A percentile compares a stretch with the other conserved stretches of the same genome.
These are phyloP conservation scores for Aspidapion aeneum DNA, from an alignment of 2,888 invertebrate genomes.

Conservation along the genomic window DNA sequence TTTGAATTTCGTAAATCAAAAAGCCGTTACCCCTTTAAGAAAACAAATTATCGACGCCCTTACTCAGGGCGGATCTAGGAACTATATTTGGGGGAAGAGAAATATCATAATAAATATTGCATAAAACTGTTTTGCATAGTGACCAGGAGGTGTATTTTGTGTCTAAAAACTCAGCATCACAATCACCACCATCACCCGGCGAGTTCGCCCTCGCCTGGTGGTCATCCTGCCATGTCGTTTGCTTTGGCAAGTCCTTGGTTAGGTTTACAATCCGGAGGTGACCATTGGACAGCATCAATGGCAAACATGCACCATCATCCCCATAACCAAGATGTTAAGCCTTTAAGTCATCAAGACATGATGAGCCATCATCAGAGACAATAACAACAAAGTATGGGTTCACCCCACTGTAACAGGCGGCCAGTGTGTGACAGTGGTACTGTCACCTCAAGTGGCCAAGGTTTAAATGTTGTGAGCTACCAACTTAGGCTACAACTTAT, in stretches of 20 bases:
- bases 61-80: too few species aligned
- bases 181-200: constrained; percentile 73
- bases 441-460: too few species aligned
- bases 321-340: constrained; percentile 76
- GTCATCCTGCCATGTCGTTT: constrained; percentile 54
- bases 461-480: too few species aligned
- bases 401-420: constrained; percentile 83
- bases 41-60: too few species aligned
- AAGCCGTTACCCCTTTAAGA: too few species aligned
- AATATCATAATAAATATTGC: too few species aligned
- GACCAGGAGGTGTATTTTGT: too few species aligned
- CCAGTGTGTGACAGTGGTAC: too few species aligned
- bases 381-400: constrained; percentile 58
- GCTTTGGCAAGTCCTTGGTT: constrained; percentile 72
- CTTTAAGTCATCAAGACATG: constrained; percentile 62
- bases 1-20: too few species aligned
- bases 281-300: constrained; percentile 76
- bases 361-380: constrained; percentile 53
- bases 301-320: constrained; percentile 69
- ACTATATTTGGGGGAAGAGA: too few species aligned
- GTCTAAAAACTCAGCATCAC: constrained; percentile 81
- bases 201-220: constrained; percentile 65
- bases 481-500: too few species aligned
- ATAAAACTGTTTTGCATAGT: too few species aligned
- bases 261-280: constrained; percentile 68